Base-by-base conservation (phyloP, 2,113 vertebrate genomes). In the Myanophis thanlyinensis region DNA sequence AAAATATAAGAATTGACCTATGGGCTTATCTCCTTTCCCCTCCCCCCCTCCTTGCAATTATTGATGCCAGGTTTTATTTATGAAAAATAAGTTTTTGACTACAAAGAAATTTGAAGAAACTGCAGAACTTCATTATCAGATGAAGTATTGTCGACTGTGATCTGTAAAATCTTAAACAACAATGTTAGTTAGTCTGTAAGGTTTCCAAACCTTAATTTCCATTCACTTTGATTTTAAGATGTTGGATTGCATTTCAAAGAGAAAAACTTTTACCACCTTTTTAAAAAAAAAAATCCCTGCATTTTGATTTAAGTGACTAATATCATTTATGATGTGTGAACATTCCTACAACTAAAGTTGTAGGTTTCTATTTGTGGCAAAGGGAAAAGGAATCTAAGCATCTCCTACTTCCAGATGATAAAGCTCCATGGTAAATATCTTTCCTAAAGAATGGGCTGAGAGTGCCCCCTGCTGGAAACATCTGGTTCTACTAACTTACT, bases 401-500 rank as follows among this genome's bases (percentile, higher is more conserved):
- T 35, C n/a, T 85, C 10, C 92, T 51, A 22, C 46, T 85, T 85
- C 52, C 46, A 27, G 40, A 86, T 54, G 1, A 15, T 10, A 44
- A 53, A 51, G 13, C 15, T 40, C 22, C 13, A 56, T 89, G 40
- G 46, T 9, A 54, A 56, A 44, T 59, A 56, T 88, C 35, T 48
- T 40, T 52, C 27, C 12, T n/a, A 27, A 9, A 22, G 88, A 56
- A 80, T 85, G 44, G 85, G 22, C 53, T 47, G 20, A 51, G 80
- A 93, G 52, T 51, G 92, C 15, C 92, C 52, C 92, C 92, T 90
- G 53, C 88, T 86, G 92, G 53, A 30, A 85, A 84, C 47, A 46
- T 23, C 3, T 48, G 49, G 9, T 13, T n/a, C 27, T 7, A 13
- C 13, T 5, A 1, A 25, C 23, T 25, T 51, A 89, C n/a, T 25